phyloP scores from a whole-genome alignment of 2,888 invertebrate species.

The Drosophila neonasuta region DNA sequence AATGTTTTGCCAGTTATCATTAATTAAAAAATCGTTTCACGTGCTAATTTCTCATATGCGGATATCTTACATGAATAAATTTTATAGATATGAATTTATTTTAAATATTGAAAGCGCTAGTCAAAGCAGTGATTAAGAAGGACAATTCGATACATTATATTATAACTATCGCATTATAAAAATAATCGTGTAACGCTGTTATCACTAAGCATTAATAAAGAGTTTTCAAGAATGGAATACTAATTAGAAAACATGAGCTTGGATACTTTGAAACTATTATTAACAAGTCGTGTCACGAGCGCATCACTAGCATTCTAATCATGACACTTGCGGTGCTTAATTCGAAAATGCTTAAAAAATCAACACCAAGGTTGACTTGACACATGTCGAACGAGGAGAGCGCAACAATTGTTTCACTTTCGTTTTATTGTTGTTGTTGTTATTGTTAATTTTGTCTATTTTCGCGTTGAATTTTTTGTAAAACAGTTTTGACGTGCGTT shows the following conservation, averaged over 20 bases:
- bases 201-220: background rate
- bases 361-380: slow-evolving; percentile 46
- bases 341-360: slow-evolving; percentile 41
- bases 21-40: no score
- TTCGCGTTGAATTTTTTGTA: background rate
- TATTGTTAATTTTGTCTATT: background rate
- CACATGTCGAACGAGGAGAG: slow-evolving; percentile 27
- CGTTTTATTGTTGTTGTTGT: background rate
- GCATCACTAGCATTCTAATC: slow-evolving; percentile 38
- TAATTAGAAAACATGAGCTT: background rate
- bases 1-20: no score
- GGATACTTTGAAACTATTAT: background rate
- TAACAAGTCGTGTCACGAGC: slow-evolving; percentile 14
- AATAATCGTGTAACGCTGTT: background rate
- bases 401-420: slow-evolving; percentile 47
- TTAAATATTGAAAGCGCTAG: background rate
- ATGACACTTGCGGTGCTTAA: slow-evolving; percentile 14
- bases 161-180: no score
- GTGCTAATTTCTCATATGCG: no score
- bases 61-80: background rate
- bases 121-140: no score
- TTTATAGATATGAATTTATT: background rate
- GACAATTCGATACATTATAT: no score
- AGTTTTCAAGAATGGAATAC: no score
- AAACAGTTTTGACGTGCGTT: slow-evolving; percentile 3